A percentile compares a stretch with the other conserved stretches of the same genome.
Evolutionary conservation across 2,888 invertebrate species (phyloP).

Genomic region (Athalia circularis): DNA sequence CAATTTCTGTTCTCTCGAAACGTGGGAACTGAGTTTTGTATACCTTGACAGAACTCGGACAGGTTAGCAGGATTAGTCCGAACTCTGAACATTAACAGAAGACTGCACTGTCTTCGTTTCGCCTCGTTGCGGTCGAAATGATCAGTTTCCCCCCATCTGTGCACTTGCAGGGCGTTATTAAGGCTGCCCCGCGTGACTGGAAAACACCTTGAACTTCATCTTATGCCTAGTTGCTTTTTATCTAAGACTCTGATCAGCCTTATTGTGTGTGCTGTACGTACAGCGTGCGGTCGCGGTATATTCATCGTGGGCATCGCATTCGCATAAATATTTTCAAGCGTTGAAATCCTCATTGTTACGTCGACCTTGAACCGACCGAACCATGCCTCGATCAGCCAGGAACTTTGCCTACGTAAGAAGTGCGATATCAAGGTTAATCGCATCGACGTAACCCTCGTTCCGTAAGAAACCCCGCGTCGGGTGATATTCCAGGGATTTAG

Average conservation of each 20-base stretch:
- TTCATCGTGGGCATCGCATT: too few species aligned
- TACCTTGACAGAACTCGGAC: slow-evolving; percentile 41
- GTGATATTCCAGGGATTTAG: background rate
- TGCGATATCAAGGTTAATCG: too few species aligned
- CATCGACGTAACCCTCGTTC: too few species aligned
- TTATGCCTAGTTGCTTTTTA: background rate
- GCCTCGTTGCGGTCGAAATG: slow-evolving; percentile 67
- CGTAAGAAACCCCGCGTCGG: background rate
- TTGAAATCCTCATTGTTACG: too few species aligned
- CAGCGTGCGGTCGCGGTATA: too few species aligned
- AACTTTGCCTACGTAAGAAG: too few species aligned
- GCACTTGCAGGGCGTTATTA: slow-evolving; percentile 5
- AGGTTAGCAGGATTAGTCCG: slow-evolving; percentile 44
- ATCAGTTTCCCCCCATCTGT: slow-evolving; percentile 53
- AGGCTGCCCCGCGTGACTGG: background rate
- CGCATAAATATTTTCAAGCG: too few species aligned
- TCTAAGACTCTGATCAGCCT: background rate
- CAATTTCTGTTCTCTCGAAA: slow-evolving; percentile 55
- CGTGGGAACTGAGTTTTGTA: slow-evolving; percentile 71
- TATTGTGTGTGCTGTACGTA: background rate
- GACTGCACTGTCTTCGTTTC: slow-evolving; percentile 60
- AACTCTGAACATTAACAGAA: slow-evolving; percentile 37
- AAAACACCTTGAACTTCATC: background rate
- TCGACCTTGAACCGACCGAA: too few species aligned
- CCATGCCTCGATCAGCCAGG: too few species aligned